A percentile compares a stretch with the other conserved stretches of the same genome.
Conservation (phyloP, 2,113 vertebrate species). For the Paradoxurus hermaphroditus region DNA sequence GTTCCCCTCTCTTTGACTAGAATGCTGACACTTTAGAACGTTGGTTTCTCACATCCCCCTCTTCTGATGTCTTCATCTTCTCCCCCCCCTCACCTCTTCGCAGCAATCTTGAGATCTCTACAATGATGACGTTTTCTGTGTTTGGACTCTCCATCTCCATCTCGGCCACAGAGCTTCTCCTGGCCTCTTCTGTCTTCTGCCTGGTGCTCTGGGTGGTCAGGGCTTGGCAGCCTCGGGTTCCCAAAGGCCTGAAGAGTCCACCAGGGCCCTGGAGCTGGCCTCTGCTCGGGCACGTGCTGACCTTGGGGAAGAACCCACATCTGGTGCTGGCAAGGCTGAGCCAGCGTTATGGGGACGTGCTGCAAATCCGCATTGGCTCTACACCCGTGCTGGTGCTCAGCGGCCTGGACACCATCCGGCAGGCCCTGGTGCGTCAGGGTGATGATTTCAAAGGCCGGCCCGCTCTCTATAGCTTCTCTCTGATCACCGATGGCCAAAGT, state of each 20-base stretch:
- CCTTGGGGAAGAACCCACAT: conserved; percentile 86
- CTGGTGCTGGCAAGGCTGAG: conserved; percentile 88
- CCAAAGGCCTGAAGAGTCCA: conserved; percentile 85
- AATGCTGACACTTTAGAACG: neutral
- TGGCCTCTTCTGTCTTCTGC: conserved; percentile 81
- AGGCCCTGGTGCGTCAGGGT: conserved; percentile 91
- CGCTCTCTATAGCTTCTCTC: conserved; percentile 82
- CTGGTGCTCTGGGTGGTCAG: conserved; percentile 83
- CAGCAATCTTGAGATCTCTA: neutral
- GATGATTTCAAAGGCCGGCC: conserved; percentile 93
- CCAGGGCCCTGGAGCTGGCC: conserved; percentile 89
- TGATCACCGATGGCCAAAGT: conserved; percentile 85
- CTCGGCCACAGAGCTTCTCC: conserved; percentile 84
- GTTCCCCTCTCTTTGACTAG: neutral
- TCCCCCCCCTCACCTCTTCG: neutral
- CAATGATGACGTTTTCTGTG: neutral
- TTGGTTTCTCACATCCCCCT: neutral
- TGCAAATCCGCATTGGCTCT: conserved; percentile 90
- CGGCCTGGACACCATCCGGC: conserved; percentile 85
- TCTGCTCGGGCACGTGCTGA: conserved; percentile 88
- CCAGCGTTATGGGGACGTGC: conserved; percentile 86
- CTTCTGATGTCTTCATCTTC: neutral
- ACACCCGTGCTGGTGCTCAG: conserved; percentile 92
- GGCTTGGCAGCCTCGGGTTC: conserved; percentile 70
- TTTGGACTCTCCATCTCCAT: conserved; percentile 68